Conservation (phyloP, 1,140 invertebrate species). For the Pollicipes pollicipes region DNA sequence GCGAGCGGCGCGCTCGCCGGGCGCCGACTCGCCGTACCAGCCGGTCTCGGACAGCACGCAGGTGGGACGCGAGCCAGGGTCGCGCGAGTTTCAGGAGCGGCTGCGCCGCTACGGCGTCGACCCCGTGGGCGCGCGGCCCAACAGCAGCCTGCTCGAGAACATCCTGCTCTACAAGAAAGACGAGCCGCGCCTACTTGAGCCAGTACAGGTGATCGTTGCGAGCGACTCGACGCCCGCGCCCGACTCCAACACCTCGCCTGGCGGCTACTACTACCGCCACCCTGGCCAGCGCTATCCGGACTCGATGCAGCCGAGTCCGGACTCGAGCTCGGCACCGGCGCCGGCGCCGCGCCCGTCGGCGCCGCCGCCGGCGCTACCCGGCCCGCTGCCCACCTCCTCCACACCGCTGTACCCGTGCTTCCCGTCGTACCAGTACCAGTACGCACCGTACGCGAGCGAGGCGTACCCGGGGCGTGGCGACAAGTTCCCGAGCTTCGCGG, state of each 20-base stretch:
- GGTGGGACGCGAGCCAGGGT: too few species aligned
- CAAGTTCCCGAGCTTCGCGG: conserved; percentile 13
- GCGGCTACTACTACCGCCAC: conserved; percentile 8
- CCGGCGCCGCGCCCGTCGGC: conserved; percentile 25
- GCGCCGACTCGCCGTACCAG: too few species aligned
- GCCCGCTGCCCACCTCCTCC: conserved; percentile 8
- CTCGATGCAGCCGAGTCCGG: conserved; percentile 47
- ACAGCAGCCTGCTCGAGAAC: conserved; percentile 47
- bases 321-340: conserved; percentile 48
- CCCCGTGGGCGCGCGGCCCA: conserved; percentile 22
- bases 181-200: conserved; percentile 19
- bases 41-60: too few species aligned
- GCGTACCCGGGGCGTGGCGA: conserved; percentile 11
- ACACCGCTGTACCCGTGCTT: conserved; percentile 16
- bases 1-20: too few species aligned
- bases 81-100: not conserved
- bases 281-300: conserved; percentile 35
- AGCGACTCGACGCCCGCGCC: not conserved
- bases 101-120: not conserved
- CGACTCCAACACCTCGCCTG: not conserved
- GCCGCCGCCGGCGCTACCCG: conserved; percentile 19
- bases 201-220: not conserved
- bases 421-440: conserved; percentile 24
- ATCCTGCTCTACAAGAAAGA: conserved; percentile 38
- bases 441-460: conserved; percentile 3